phyloP scores from a whole-genome alignment of 2,888 invertebrate species.

The Zele albiditarsus region DNA sequence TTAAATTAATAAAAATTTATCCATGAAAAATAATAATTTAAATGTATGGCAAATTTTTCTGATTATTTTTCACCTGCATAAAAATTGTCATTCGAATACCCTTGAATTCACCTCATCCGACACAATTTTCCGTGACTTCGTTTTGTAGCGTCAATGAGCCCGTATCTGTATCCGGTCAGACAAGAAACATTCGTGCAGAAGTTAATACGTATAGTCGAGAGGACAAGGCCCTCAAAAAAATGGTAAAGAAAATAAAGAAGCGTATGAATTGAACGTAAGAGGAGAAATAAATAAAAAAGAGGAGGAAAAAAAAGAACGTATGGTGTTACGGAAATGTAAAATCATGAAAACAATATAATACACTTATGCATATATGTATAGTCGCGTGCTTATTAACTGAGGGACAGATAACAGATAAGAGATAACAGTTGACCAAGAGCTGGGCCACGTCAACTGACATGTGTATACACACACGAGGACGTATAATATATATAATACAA shows the following conservation, averaged over 20 bases:
- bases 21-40: neutral
- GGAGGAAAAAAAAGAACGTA: neutral
- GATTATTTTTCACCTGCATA: neutral
- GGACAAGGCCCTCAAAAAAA: neutral
- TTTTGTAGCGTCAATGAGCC: constrained; percentile 35
- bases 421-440: constrained; percentile 11
- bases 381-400: neutral
- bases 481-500: neutral
- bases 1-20: neutral
- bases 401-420: constrained; percentile 19
- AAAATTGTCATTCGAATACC: constrained; percentile 1
- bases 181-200: neutral
- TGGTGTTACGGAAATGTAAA: constrained; percentile 3
- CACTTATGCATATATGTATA: constrained; percentile 1
- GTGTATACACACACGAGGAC: constrained; percentile 10
- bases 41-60: neutral
- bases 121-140: constrained; percentile 27
- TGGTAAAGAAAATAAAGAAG: neutral
- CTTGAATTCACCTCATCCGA: constrained; percentile 25
- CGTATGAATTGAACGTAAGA: no score
- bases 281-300: neutral
- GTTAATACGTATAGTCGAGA: neutral
- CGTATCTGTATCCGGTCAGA: constrained; percentile 33
- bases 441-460: neutral
- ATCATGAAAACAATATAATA: constrained; percentile 1